These are phyloP conservation scores for Pangasius macronema DNA, from an alignment of 2,797 vertebrate genomes.

Conservation along the genomic window DNA sequence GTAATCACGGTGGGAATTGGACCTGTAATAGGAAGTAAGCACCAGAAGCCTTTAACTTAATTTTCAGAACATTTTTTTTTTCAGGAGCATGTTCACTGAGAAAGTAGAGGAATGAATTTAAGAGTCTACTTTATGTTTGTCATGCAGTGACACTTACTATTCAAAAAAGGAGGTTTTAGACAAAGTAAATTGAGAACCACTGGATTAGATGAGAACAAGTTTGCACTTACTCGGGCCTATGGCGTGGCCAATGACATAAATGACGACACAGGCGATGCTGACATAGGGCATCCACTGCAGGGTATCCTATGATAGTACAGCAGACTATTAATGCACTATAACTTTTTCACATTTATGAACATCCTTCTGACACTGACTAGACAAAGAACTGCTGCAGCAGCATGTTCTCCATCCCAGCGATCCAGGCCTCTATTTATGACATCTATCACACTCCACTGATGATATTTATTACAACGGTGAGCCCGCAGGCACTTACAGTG, in stretches of 20 bases:
- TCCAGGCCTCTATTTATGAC: conserved; percentile 43
- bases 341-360: conserved; percentile 35
- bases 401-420: conserved; percentile 29
- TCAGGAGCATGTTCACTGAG: neutral
- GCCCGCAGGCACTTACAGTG: conserved; percentile 14
- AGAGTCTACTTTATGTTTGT: neutral
- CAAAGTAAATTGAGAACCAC: neutral
- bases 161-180: neutral
- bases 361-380: conserved; percentile 27
- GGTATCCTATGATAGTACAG: conserved; percentile 65
- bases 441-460: conserved; percentile 29
- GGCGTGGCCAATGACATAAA: conserved; percentile 88
- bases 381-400: conserved; percentile 39
- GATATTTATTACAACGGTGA: conserved; percentile 25
- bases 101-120: neutral
- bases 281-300: conserved; percentile 87
- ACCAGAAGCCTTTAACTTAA: neutral
- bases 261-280: conserved; percentile 85
- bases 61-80: neutral
- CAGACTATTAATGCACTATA: conserved; percentile 31
- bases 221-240: conserved; percentile 88
- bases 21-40: conserved; percentile 69
- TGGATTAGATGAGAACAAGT: conserved; percentile 42
- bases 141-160: neutral
- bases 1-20: conserved; percentile 87